Percentiles rank a stretch among this genome's conserved stretches.
These are phyloP conservation scores for Montipora efflorescens DNA, from an alignment of 64 coral and sea anemone species.

Conservation along the genomic window DNA sequence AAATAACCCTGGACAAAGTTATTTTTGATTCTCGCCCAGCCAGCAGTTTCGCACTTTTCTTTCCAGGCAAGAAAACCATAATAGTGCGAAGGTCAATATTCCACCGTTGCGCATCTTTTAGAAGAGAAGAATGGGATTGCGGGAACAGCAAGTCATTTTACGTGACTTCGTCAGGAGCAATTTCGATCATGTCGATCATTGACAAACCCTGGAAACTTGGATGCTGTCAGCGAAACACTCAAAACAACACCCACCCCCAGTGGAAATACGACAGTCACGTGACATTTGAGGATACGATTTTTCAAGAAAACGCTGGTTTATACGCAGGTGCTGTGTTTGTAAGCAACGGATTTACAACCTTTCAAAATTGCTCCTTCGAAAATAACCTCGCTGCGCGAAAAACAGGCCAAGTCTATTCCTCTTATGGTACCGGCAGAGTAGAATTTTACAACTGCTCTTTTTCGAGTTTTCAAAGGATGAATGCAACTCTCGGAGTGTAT, in stretches of 20 bases:
- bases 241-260: slow-evolving; percentile 18
- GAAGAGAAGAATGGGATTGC: not conserved
- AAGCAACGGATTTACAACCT: slow-evolving; percentile 28
- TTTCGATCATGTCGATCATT: not conserved
- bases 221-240: not conserved
- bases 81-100: slow-evolving; percentile 14
- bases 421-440: slow-evolving; percentile 36
- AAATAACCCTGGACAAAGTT: not conserved
- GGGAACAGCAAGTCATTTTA: not conserved
- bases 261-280: slow-evolving; percentile 33
- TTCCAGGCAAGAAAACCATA: slow-evolving; percentile 9
- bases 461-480: not conserved
- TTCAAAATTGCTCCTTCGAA: slow-evolving; percentile 54
- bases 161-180: slow-evolving; percentile 3
- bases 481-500: not conserved
- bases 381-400: slow-evolving; percentile 25
- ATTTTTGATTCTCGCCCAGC: slow-evolving; percentile 19
- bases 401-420: slow-evolving; percentile 36
- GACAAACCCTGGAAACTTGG: slow-evolving; percentile 23
- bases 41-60: slow-evolving; percentile 4
- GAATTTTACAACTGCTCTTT: slow-evolving; percentile 43
- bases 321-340: slow-evolving; percentile 10
- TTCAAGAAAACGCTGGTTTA: slow-evolving; percentile 20
- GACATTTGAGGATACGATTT: slow-evolving; percentile 45
- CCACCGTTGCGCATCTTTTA: not conserved